Evolutionary conservation across 1,140 invertebrate genomes (phyloP), one percentile per base, ranked within the genome.

Genomic region (Trinorchestia longiramus): DNA sequence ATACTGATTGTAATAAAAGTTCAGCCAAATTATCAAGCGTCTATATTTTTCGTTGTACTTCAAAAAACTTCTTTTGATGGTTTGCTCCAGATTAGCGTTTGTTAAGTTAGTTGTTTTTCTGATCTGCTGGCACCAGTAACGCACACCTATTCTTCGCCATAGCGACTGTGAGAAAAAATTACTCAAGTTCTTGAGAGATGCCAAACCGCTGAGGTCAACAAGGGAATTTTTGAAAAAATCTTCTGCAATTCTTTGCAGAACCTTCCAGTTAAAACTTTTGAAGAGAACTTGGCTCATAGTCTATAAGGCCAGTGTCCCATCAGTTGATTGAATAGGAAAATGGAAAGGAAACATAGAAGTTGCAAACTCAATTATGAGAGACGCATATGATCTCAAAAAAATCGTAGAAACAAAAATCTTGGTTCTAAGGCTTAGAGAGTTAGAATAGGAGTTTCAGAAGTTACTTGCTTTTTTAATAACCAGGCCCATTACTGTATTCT

Each of bases 331-430:
- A 94, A 94, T 45, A 43, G 41, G 44, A 47, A 4, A 28, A 94
- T 8, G 43, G 17, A 94, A 94, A 94, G 92, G 43, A 94, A 94
- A 44, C 44, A 45, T 4, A 43, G 40, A 45, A 94, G 8, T 94
- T 94, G 36, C 11, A 40, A 94, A 94, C 43, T 94, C 92, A 94
- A 94, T 94, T 94, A 94, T 90, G 43, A 94, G 88, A 90, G 88
- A 41, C 6, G 62, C 62, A 77, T 36, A 77, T 28, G 11, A 36
- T 15, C 11, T 77, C 62, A 36, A 77, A 77, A 77, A n/a, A 77
- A 77, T 28, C 1, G 28, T 77, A 28, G 36, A 6, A 53, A 53
- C 19, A 77, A 77, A 77, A 36, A 77, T 36, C 28, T 36, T 77
- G 11, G 28, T 36, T 77, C 11, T 3, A 77, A 28, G 62, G 28